Evolutionary conservation across 2,797 vertebrate genomes (phyloP).

Genomic region (Threskiornis aethiopicus): DNA sequence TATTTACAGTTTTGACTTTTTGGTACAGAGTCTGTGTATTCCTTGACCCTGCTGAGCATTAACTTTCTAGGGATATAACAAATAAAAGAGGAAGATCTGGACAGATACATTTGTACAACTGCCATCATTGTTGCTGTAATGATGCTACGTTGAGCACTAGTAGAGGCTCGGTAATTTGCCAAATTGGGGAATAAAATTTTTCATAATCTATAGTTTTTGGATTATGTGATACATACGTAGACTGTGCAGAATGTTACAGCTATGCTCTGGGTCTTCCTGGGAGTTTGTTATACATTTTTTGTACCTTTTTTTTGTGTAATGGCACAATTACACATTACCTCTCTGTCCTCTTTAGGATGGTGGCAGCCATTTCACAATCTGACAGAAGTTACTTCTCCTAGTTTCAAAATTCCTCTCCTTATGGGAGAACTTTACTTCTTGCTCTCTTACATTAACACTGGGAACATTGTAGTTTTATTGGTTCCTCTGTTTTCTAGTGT

Average conservation of each 20-base stretch:
- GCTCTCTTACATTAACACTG: not conserved
- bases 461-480: not conserved
- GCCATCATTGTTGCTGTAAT: not conserved
- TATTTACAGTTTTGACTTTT: not conserved
- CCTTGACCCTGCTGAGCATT: not conserved
- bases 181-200: not conserved
- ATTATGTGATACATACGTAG: accelerated
- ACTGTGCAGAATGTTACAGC: not conserved
- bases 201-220: not conserved
- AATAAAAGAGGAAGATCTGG: not conserved
- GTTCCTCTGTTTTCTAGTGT: not conserved
- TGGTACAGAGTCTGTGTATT: not conserved
- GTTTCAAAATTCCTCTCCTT: not conserved
- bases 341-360: not conserved
- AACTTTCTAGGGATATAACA: not conserved
- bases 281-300: not conserved
- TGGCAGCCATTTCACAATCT: not conserved
- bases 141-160: not conserved
- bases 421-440: not conserved
- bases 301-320: not conserved
- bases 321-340: not conserved
- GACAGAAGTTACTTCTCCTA: not conserved
- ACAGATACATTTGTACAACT: not conserved
- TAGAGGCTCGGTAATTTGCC: not conserved
- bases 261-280: not conserved